Base-by-base conservation (phyloP, 2,888 invertebrate genomes). In the Brenthis daphne region DNA sequence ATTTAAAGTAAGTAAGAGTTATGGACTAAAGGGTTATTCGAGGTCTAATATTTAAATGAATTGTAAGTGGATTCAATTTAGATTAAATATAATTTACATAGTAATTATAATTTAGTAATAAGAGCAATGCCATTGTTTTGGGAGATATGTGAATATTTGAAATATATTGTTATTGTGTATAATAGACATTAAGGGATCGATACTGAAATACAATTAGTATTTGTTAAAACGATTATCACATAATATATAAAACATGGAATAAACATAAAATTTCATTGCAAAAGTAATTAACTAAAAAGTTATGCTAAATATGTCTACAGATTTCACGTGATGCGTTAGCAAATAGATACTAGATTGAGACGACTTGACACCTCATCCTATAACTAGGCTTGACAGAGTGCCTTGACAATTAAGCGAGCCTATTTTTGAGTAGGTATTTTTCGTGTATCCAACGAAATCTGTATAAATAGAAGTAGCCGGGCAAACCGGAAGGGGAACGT, bases 31-130 rank as follows among this genome's bases (percentile, higher is more conserved):
- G 29, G 48, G 60, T 50, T 29, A 50, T 48, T 50, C 12, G 33
- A 29, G 50, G 12, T 16, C 13, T 60, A 50, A 29, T 24, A 43
- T 16, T 14, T n/a, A 29, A 24, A n/a, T 60, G 3, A 60, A 60
- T 60, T 50, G 48, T 48, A 60, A 60, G 29, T 60, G 58, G 48
- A n/a, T 54, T 11, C 48, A 48, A 48, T 60, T 60, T 48, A 60
- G 48, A 60, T 60, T 29, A 60, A 48, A 60, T 60, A 48, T 29
- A 60, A 60, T 29, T 60, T 24, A 24, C 24, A 24, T 47, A 20
- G 4, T 58, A 47, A 14, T 14, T 24, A 20, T 14, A 58, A 58
- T 20, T 24, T 47, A 47, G 8, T 13, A 48, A 43, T 11, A 43
- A 43, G 11, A 11, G 11, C 11, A 43, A 43, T 43, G 8, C 8